These are phyloP conservation scores for Riptortus pedestris DNA, from an alignment of 1,140 invertebrate genomes.

Conservation along the genomic window DNA sequence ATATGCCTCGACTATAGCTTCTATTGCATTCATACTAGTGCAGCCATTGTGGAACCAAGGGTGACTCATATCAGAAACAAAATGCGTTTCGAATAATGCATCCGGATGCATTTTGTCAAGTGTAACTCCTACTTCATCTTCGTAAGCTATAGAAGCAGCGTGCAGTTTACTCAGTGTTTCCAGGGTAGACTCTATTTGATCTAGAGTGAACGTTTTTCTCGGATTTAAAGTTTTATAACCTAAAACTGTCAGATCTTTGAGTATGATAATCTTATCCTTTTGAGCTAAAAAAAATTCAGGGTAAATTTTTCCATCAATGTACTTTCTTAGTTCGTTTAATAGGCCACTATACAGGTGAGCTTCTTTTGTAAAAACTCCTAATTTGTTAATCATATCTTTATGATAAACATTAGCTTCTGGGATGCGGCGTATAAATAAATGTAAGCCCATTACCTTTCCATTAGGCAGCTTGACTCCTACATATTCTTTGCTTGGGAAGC, in stretches of 20 bases:
- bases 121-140: neutral
- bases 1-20: constrained; percentile 13
- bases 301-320: constrained; percentile 15
- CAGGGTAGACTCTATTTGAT: constrained; percentile 9
- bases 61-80: constrained; percentile 7
- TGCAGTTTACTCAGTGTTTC: constrained; percentile 14
- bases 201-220: neutral
- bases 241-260: constrained; percentile 5
- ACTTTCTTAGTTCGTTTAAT: neutral
- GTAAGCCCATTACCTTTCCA: neutral
- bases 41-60: constrained; percentile 17
- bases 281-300: constrained; percentile 15
- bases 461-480: neutral
- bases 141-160: constrained; percentile 16
- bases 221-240: neutral
- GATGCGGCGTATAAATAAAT: neutral
- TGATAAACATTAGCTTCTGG: neutral
- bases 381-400: neutral
- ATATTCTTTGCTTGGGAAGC: constrained; percentile 12
- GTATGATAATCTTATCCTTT: constrained; percentile 1
- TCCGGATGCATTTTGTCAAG: constrained; percentile 4
- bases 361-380: constrained; percentile 16
- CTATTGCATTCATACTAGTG: constrained; percentile 18
- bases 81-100: constrained; percentile 7
- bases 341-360: neutral